A percentile compares a stretch with the other conserved stretches of the same genome.
phyloP scores from a whole-genome alignment of 2,113 vertebrate genomes.

The Osmerus eperlanus region DNA sequence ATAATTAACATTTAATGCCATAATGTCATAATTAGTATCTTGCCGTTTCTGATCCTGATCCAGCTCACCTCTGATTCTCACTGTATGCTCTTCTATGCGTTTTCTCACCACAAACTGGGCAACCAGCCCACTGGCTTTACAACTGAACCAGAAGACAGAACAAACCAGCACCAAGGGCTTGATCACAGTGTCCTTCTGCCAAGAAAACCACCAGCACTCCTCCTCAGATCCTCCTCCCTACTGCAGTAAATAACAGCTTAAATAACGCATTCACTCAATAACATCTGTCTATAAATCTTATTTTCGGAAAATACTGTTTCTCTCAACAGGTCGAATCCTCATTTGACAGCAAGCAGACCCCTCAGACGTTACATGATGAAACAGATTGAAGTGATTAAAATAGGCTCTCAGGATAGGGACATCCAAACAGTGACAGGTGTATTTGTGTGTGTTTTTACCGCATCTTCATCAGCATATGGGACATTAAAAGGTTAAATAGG shows the following conservation, averaged over 20 bases:
- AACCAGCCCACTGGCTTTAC: constrained; percentile 21
- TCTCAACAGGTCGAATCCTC: background rate
- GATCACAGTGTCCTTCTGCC: constrained; percentile 5
- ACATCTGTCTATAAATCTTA: background rate
- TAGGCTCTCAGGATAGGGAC: constrained; percentile 5
- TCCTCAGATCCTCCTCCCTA: background rate
- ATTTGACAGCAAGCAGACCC: constrained; percentile 2
- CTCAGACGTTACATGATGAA: no score
- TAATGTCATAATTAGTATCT: background rate
- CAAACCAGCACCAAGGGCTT: constrained; percentile 24
- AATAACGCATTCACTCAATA: constrained; percentile 28
- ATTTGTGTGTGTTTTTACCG: no score
- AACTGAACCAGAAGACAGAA: constrained; percentile 45
- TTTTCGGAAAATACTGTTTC: background rate
- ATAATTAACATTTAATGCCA: background rate
- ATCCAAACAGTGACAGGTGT: no score
- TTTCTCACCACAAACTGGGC: constrained; percentile 27
- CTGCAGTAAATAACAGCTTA: constrained; percentile 17
- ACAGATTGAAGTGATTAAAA: constrained; percentile 20
- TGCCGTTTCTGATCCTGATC: no score
- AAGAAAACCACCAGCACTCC: no score
- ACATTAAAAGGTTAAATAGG: constrained; percentile 6
- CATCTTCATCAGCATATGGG: no score
- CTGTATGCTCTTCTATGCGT: background rate
- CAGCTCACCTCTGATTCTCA: constrained; percentile 7